Conservation (phyloP, 2,888 invertebrate species). For the Meliscaeva auricollis region DNA sequence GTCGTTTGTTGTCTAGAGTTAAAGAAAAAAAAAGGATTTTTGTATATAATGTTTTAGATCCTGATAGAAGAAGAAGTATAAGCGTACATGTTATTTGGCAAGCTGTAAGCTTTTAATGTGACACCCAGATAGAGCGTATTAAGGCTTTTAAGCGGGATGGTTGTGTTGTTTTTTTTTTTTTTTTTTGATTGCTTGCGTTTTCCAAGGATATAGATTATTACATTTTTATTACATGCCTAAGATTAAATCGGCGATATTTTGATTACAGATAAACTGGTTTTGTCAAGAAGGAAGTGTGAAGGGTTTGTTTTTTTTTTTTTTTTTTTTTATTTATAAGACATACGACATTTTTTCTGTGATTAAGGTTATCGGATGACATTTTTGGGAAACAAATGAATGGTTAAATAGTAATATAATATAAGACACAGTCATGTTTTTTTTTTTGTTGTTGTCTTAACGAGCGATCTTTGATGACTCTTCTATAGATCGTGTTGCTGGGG, state of each 20-base stretch:
- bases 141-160: conserved; percentile 60
- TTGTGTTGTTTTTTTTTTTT: conserved; percentile 16
- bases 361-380: conserved; percentile 37
- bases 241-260: conserved; percentile 66
- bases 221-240: conserved; percentile 61
- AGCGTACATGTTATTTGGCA: conserved; percentile 29
- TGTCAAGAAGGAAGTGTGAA: neutral
- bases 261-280: conserved; percentile 37
- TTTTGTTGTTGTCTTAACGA: too few relatives aligned
- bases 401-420: neutral
- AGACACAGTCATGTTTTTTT: too few relatives aligned
- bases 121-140: conserved; percentile 32
- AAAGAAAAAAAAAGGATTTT: conserved; percentile 55
- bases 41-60: conserved; percentile 43
- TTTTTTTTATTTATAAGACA: conserved; percentile 60
- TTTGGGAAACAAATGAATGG: neutral
- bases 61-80: conserved; percentile 26
- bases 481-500: too few relatives aligned
- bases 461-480: too few relatives aligned
- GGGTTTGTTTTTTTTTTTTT: conserved; percentile 37
- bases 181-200: too few relatives aligned
- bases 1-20: conserved; percentile 28
- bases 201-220: conserved; percentile 28
- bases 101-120: conserved; percentile 48
- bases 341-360: conserved; percentile 24